These are phyloP conservation scores for Antedon mediterranea DNA, from an alignment of 53 echinoderm and acorn worm species.

Conservation along the genomic window DNA sequence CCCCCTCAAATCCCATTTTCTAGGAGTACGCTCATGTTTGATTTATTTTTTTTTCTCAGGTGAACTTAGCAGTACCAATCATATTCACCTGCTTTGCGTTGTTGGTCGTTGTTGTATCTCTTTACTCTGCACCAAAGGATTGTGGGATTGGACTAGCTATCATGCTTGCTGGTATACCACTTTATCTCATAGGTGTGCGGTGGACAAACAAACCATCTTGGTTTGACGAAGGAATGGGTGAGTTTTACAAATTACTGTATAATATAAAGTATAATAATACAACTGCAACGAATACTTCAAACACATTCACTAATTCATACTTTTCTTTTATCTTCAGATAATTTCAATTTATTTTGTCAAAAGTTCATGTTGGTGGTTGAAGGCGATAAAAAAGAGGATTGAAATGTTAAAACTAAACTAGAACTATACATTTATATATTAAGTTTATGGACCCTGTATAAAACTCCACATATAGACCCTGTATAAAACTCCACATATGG, in stretches of 20 bases:
- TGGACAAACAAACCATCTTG: conserved; percentile 62
- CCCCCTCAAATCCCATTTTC: no score
- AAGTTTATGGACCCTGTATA: no score
- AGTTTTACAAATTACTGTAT: not conserved
- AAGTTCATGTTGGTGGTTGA: conserved; percentile 3
- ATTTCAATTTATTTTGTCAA: conserved; percentile 1
- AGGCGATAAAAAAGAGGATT: conserved; percentile 5
- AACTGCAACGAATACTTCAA: no score
- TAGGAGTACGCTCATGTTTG: no score
- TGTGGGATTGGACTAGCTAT: conserved; percentile 64
- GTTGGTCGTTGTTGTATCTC: conserved; percentile 51
- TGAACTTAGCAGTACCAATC: conserved; percentile 59
- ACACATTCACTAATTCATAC: no score
- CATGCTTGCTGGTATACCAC: conserved; percentile 61
- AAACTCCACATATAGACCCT: no score
- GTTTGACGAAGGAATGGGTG: conserved; percentile 22
- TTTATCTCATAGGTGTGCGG: conserved; percentile 54
- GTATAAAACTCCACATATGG: no score
- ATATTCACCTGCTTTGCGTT: conserved; percentile 46
- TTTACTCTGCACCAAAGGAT: conserved; percentile 53
- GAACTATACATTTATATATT: no score
- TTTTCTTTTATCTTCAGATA: not conserved
- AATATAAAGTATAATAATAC: no score
- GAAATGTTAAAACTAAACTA: not conserved
- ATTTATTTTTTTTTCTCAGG: conserved; percentile 26